Evolutionary conservation across 2,113 vertebrate genomes (phyloP).

Genomic region (Indri indri): DNA sequence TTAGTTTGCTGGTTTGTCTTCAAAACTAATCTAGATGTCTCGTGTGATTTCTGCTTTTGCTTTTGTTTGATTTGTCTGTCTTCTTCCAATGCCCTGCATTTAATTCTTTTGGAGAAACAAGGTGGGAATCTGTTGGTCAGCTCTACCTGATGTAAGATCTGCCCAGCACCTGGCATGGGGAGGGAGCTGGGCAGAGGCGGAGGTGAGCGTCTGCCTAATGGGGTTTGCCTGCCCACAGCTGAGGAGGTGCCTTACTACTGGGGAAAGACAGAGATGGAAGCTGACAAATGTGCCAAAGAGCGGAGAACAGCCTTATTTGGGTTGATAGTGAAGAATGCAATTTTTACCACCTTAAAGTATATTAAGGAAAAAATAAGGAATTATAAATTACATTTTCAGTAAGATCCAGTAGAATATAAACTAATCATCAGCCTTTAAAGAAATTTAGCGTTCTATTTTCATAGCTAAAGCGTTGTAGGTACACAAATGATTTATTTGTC

Average conservation of each 20-base stretch:
- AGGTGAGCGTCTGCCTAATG: neutral
- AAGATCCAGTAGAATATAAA: neutral
- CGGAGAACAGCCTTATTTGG: neutral
- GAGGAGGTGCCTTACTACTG: neutral
- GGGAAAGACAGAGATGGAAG: neutral
- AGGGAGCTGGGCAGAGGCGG: neutral
- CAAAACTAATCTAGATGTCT: neutral
- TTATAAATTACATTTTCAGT: constrained; percentile 13
- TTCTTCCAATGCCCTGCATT: neutral
- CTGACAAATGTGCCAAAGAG: neutral
- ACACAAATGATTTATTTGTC: neutral
- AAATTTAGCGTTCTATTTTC: constrained; percentile 39
- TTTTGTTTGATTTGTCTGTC: neutral
- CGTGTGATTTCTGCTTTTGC: neutral
- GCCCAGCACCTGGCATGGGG: accelerated
- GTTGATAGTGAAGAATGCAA: neutral
- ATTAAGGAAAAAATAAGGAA: neutral
- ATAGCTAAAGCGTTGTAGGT: neutral
- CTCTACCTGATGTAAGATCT: neutral
- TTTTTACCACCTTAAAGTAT: constrained; percentile 43
- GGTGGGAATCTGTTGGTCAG: neutral
- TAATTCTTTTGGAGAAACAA: neutral
- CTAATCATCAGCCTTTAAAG: neutral
- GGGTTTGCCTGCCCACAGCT: neutral
- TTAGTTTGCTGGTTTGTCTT: neutral